Evolutionary conservation across 2,797 vertebrate genomes (phyloP).

Genomic region (Rhadinocentrus ornatus): DNA sequence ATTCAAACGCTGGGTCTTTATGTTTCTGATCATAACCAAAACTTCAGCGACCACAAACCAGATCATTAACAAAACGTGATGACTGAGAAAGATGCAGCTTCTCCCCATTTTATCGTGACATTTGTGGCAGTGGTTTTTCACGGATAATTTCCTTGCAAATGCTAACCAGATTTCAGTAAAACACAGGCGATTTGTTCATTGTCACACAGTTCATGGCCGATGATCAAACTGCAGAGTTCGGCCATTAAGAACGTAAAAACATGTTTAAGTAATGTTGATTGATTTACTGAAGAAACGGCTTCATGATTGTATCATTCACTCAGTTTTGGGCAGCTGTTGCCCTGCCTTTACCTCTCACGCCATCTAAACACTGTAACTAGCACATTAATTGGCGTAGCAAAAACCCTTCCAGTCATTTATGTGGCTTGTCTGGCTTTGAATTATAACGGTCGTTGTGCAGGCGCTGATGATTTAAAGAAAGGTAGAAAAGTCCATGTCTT

Average conservation of each 20-base stretch:
- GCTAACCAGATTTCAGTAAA: conserved; percentile 22
- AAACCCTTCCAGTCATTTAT: conserved; percentile 3
- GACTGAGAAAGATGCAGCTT: conserved; percentile 32
- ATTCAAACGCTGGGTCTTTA: background rate
- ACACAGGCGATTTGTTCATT: conserved; percentile 24
- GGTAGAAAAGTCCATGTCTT: background rate
- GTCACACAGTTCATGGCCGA: conserved; percentile 33
- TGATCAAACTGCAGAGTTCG: conserved; percentile 10
- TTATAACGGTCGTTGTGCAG: background rate
- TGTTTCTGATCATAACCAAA: conserved; percentile 24
- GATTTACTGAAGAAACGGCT: conserved; percentile 8
- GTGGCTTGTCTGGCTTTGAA: background rate
- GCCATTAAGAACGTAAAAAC: background rate
- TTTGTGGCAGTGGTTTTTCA: conserved; percentile 20
- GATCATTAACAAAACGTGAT: conserved; percentile 16
- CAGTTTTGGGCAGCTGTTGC: background rate
- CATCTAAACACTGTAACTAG: background rate
- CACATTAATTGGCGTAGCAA: background rate
- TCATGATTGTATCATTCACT: background rate
- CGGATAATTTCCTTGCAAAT: conserved; percentile 24
- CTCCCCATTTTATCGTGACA: conserved; percentile 24
- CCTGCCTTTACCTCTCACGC: background rate
- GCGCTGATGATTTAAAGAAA: background rate
- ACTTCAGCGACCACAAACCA: conserved; percentile 47
- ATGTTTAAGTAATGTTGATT: background rate